A percentile compares a stretch with the other conserved stretches of the same genome.
phyloP scores from a whole-genome alignment of 2,113 vertebrate genomes.

The Gymnocephalus cernua region DNA sequence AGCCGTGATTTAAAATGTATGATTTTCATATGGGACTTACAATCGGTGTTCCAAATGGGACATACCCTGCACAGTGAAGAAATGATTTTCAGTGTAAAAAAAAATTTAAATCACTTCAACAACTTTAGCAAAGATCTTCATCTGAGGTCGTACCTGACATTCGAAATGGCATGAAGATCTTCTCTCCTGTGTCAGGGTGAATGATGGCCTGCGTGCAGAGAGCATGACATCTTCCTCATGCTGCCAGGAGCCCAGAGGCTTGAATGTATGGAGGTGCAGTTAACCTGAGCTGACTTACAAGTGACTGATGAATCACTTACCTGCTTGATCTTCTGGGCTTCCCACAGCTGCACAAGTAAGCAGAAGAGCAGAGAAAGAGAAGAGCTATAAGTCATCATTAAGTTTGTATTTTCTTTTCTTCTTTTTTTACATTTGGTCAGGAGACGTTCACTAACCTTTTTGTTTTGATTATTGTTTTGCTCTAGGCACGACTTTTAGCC shows the following conservation, averaged over 20 bases:
- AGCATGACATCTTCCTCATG: conserved; percentile 75
- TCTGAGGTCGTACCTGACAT: conserved; percentile 93
- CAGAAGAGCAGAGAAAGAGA: neutral
- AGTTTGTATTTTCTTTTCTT: neutral
- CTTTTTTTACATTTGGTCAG: neutral
- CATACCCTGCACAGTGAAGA: conserved; percentile 89
- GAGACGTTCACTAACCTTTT: neutral
- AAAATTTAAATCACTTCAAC: conserved; percentile 21
- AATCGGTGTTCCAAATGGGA: conserved; percentile 98
- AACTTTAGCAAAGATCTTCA: conserved; percentile 75
- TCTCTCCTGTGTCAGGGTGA: conserved; percentile 97
- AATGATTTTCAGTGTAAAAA: conserved; percentile 55
- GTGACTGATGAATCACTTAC: conserved; percentile 75
- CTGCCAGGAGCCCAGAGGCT: conserved; percentile 39
- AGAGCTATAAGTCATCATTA: neutral
- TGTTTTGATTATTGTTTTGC: neutral
- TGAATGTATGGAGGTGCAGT: conserved; percentile 48
- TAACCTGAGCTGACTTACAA: conserved; percentile 2
- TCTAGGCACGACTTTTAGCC: neutral
- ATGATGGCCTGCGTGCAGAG: conserved; percentile 93
- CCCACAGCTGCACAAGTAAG: conserved; percentile 88
- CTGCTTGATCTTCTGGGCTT: conserved; percentile 98
- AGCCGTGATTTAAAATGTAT: conserved; percentile 44
- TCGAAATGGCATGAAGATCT: conserved; percentile 99
- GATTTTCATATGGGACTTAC: conserved; percentile 87